phyloP scores from a whole-genome alignment of 92 coral and sea anemone genomes.

The Anthopleura xanthogrammica region DNA sequence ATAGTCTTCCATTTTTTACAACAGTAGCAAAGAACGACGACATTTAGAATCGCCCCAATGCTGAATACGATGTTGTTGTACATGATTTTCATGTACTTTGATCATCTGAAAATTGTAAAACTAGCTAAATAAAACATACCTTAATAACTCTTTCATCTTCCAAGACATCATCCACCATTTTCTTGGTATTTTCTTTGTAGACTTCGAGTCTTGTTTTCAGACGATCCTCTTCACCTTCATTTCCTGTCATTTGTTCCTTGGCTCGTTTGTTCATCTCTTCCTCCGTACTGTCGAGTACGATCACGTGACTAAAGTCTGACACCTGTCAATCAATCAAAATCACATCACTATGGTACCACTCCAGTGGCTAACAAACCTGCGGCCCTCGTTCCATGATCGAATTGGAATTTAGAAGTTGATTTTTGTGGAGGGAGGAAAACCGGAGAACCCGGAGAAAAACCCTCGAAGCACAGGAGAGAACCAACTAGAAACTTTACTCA shows the following conservation, averaged over 20 bases:
- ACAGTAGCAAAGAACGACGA: neutral
- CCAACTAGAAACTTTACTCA: too few relatives aligned
- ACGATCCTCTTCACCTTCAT: constrained; percentile 56
- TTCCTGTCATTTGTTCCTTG: constrained; percentile 45
- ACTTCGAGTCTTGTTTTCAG: constrained; percentile 66
- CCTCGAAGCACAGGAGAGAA: too few relatives aligned
- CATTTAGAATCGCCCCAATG: neutral
- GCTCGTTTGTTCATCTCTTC: constrained; percentile 66
- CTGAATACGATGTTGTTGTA: too few relatives aligned
- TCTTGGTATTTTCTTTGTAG: constrained; percentile 58
- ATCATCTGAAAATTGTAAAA: too few relatives aligned
- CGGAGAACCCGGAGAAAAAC: too few relatives aligned
- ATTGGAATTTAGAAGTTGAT: too few relatives aligned
- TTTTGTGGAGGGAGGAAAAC: too few relatives aligned
- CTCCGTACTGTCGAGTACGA: constrained; percentile 60
- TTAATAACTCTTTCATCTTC: constrained; percentile 51
- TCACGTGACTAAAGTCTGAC: constrained; percentile 65
- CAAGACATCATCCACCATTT: constrained; percentile 44
- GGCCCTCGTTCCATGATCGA: too few relatives aligned
- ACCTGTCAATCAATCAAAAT: constrained; percentile 45
- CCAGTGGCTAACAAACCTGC: too few relatives aligned
- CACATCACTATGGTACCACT: neutral
- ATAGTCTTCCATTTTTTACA: neutral
- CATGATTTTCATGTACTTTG: too few relatives aligned
- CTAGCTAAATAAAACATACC: constrained; percentile 24